Evolutionary conservation across 2,888 invertebrate species (phyloP).

Genomic region (Herminia tarsipennalis): DNA sequence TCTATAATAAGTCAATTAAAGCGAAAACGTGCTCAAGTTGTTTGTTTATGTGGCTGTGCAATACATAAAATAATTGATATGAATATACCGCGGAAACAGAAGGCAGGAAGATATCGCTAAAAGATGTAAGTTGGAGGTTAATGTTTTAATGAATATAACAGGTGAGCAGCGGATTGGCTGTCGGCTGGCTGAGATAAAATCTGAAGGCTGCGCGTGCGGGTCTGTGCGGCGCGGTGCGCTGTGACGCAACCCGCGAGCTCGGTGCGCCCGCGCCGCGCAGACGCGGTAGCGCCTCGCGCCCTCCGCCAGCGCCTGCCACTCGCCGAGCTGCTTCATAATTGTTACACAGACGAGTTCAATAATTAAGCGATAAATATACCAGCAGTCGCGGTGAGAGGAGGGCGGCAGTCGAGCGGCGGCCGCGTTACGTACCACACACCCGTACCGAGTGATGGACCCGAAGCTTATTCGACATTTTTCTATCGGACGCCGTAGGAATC

Average conservation of each 20-base stretch:
- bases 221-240: slow-evolving; percentile 41
- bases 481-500: slow-evolving; percentile 87
- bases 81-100: slow-evolving; percentile 64
- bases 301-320: slow-evolving; percentile 64
- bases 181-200: slow-evolving; percentile 65
- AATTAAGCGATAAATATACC: slow-evolving; percentile 84
- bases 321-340: slow-evolving; percentile 77
- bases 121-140: slow-evolving; percentile 73
- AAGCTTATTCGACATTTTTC: slow-evolving; percentile 85
- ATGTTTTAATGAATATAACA: slow-evolving; percentile 68
- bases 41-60: slow-evolving; percentile 8
- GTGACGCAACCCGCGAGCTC: slow-evolving; percentile 72
- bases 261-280: slow-evolving; percentile 58
- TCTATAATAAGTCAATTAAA: background rate
- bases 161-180: slow-evolving; percentile 65
- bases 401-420: slow-evolving; percentile 81
- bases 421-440: slow-evolving; percentile 80
- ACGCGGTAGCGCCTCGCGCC: slow-evolving; percentile 76
- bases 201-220: slow-evolving; percentile 70
- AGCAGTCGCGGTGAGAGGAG: slow-evolving; percentile 78
- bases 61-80: slow-evolving; percentile 27
- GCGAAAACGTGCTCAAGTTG: slow-evolving; percentile 6
- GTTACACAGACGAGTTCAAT: slow-evolving; percentile 82
- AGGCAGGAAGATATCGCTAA: slow-evolving; percentile 68
- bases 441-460: slow-evolving; percentile 75